phyloP scores from a whole-genome alignment of 2,797 vertebrate genomes.

The Percopsis omiscomaycus region DNA sequence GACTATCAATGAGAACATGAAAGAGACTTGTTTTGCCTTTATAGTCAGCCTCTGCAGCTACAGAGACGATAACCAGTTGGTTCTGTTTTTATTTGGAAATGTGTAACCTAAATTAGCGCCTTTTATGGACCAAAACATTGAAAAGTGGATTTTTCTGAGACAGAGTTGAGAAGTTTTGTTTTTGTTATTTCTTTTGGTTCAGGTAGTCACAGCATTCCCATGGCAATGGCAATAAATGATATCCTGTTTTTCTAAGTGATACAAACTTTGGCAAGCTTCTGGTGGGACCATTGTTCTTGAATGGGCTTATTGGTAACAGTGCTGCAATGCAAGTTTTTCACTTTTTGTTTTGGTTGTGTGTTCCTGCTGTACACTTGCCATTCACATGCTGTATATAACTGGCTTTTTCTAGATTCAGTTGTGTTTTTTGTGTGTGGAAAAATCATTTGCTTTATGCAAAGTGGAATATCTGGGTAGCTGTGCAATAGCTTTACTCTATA shows the following conservation, averaged over 20 bases:
- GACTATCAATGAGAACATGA: constrained; percentile 3
- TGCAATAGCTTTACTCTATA: constrained; percentile 74
- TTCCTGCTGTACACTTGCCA: constrained; percentile 70
- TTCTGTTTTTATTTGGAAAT: constrained; percentile 34
- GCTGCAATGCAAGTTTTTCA: constrained; percentile 35
- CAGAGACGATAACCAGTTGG: constrained; percentile 57
- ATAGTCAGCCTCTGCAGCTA: constrained; percentile 37
- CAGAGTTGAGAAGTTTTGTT: constrained; percentile 24
- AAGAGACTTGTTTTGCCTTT: constrained; percentile 21
- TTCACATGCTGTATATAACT: constrained; percentile 73
- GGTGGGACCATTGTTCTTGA: constrained; percentile 61
- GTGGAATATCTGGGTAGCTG: constrained; percentile 77
- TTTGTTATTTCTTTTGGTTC: constrained; percentile 58
- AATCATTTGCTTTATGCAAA: constrained; percentile 73
- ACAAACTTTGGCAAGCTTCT: constrained; percentile 80
- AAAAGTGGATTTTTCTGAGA: constrained; percentile 35
- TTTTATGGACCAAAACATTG: constrained; percentile 74
- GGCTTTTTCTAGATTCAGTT: constrained; percentile 38
- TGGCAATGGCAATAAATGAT: constrained; percentile 61
- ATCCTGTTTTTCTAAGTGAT: constrained; percentile 49
- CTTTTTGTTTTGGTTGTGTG: constrained; percentile 48
- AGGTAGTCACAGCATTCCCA: constrained; percentile 60
- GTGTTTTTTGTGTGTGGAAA: constrained; percentile 28
- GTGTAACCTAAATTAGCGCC: constrained; percentile 33
- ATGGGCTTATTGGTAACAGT: constrained; percentile 40